These are phyloP conservation scores for Kryptolebias marmoratus DNA, from an alignment of 2,113 vertebrate species.

Conservation along the genomic window DNA sequence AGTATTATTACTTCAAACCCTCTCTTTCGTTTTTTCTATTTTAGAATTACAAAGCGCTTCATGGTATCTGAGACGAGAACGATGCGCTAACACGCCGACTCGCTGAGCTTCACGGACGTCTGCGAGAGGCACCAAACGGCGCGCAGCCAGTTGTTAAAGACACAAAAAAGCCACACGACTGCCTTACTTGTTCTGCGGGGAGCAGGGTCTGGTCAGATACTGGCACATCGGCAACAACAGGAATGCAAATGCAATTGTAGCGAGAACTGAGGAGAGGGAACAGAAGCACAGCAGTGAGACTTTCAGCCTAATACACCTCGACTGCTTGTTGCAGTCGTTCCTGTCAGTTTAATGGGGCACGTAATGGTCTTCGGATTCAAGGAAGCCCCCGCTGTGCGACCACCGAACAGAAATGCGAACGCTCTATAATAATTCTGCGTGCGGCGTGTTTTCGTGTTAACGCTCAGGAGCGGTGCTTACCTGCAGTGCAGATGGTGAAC, in stretches of 20 bases:
- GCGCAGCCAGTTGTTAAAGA: not conserved
- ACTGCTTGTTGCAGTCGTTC: constrained; percentile 11
- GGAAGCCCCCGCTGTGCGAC: constrained; percentile 9
- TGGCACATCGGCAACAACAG: constrained; percentile 99
- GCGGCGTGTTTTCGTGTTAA: constrained; percentile 1
- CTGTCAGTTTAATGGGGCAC: constrained; percentile 21
- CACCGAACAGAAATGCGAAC: constrained; percentile 13
- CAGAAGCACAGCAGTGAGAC: constrained; percentile 44
- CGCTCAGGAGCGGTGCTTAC: constrained; percentile 69
- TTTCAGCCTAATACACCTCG: constrained; percentile 4
- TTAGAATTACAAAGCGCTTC: not conserved
- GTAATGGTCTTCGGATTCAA: constrained; percentile 36
- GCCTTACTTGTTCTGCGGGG: constrained; percentile 97
- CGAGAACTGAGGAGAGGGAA: constrained; percentile 86
- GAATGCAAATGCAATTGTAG: constrained; percentile 99
- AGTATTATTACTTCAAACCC: not conserved
- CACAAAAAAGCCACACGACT: constrained; percentile 2
- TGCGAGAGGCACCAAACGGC: not conserved
- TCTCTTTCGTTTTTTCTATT: not conserved
- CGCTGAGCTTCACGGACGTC: constrained; percentile 8
- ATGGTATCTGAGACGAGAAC: not conserved
- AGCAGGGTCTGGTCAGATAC: constrained; percentile 98
- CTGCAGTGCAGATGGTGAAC: constrained; percentile 99
- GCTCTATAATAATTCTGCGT: constrained; percentile 9
- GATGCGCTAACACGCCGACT: not conserved